Conservation (phyloP, 30 jellyfish, hydroid and myxozoan species). For the Hydractinia echinata region DNA sequence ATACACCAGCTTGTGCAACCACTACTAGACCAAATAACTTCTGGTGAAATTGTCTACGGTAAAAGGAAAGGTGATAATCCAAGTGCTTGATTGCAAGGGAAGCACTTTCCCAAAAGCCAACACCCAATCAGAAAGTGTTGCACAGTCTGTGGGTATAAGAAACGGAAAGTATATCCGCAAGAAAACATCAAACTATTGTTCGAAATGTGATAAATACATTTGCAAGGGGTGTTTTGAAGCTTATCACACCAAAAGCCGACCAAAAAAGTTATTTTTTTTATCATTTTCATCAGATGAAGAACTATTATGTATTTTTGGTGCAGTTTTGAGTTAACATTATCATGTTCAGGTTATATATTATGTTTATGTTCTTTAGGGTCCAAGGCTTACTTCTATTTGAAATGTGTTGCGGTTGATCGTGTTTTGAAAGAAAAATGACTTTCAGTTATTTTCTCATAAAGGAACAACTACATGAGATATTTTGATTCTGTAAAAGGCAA, state of each 20-base stretch:
- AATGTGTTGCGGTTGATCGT: no score
- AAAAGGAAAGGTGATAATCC: not conserved
- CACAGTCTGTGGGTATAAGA: constrained; percentile 20
- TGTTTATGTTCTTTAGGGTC: no score
- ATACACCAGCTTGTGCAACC: constrained; percentile 23
- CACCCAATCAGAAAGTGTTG: constrained; percentile 12
- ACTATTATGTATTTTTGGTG: no score
- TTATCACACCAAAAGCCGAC: not conserved
- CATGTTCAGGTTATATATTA: no score
- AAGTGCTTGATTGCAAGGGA: constrained; percentile 3
- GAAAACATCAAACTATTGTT: constrained; percentile 8
- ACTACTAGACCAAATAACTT: not conserved
- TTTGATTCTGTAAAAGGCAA: no score
- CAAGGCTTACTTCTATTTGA: no score
- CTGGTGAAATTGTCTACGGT: not conserved
- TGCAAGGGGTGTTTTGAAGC: constrained; percentile 19
- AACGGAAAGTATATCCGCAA: not conserved
- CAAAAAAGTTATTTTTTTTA: not conserved
- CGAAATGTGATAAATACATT: constrained; percentile 13
- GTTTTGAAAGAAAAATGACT: no score
- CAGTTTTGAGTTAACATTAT: no score
- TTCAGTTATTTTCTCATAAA: no score
- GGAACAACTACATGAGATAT: no score
- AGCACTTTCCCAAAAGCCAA: constrained; percentile 21
- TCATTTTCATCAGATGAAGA: no score